Base-by-base conservation (phyloP, 1,140 invertebrate species). In the Cyclargus thomasi region DNA sequence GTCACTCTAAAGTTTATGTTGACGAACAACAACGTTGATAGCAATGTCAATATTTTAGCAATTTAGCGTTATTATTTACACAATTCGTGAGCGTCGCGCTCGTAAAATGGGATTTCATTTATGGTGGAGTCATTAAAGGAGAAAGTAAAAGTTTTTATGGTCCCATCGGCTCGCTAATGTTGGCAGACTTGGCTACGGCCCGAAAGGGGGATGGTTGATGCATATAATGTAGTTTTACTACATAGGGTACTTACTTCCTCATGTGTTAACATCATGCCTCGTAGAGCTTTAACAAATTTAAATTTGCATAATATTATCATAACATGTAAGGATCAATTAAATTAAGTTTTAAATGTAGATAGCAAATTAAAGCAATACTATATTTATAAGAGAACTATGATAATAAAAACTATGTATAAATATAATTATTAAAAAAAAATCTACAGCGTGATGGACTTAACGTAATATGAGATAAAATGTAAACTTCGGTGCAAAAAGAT, bases 91-190 rank as follows among this genome's bases (percentile, higher is more conserved):
- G 55, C 20, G 20, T 11, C 20, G 20, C 6, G 20, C 55, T 70
- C 74, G 69, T 81, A 77, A 81, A 82, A n/a, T 59, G 20, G 55
- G 20, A 59, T 59, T 59, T 59, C 18, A 20, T 59, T 59, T 59
- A 59, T 59, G 55, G 55, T 59, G 75, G 76, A 72, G 80, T 68
- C 76, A 74, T 83, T 74, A 81, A 80, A 80, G 78, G 75, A 73
- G 77, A 77, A 77, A 84, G 79, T 86, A 84, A 84, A 85, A 85
- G 74, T 78, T 83, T 82, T 86, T 84, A 86, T 81, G 62, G 75
- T 68, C 67, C 74, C 72, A 79, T 80, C 74, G 73, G 70, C 75
- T 66, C 71, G 67, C 18, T 59, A 59, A 59, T 59, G 55, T 20
- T 17, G 55, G 55, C 7, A 59, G 55, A 59, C 55, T 59, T 59